These are phyloP conservation scores for Drosophila oshimai DNA, from an alignment of 1,140 invertebrate genomes.

Conservation along the genomic window DNA sequence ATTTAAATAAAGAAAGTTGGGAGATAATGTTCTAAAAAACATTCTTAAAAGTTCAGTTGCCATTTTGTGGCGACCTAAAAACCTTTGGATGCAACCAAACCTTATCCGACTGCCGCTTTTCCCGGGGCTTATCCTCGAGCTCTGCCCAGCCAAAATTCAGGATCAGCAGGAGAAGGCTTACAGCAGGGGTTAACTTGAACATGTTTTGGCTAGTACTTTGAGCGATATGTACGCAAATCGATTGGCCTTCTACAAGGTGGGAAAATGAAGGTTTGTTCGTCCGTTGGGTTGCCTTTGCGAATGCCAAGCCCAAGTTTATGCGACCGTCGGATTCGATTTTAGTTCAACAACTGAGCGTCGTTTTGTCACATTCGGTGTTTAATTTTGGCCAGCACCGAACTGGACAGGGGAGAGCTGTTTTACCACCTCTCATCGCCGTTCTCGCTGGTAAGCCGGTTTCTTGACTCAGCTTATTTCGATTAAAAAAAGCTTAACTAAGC, in stretches of 20 bases:
- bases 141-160: constrained; percentile 15
- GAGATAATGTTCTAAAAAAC: too few relatives aligned
- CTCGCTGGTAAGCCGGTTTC: constrained; percentile 67
- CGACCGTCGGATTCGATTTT: constrained; percentile 63
- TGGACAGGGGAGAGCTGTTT: constrained; percentile 18
- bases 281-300: constrained; percentile 8
- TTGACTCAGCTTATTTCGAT: constrained; percentile 20
- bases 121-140: not conserved
- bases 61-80: not conserved
- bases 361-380: constrained; percentile 59
- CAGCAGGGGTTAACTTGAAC: constrained; percentile 20
- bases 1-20: not conserved
- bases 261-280: constrained; percentile 25
- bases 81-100: constrained; percentile 1
- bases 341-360: constrained; percentile 57
- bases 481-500: not conserved
- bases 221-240: constrained; percentile 27
- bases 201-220: constrained; percentile 11
- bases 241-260: constrained; percentile 56
- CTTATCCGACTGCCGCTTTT: constrained; percentile 52
- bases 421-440: constrained; percentile 24
- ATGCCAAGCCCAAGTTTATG: constrained; percentile 47
- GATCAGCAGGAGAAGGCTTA: constrained; percentile 30
- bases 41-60: not conserved
- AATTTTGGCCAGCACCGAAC: constrained; percentile 39